phyloP scores from a whole-genome alignment of 2,888 invertebrate species.

The Apodemia zela region DNA sequence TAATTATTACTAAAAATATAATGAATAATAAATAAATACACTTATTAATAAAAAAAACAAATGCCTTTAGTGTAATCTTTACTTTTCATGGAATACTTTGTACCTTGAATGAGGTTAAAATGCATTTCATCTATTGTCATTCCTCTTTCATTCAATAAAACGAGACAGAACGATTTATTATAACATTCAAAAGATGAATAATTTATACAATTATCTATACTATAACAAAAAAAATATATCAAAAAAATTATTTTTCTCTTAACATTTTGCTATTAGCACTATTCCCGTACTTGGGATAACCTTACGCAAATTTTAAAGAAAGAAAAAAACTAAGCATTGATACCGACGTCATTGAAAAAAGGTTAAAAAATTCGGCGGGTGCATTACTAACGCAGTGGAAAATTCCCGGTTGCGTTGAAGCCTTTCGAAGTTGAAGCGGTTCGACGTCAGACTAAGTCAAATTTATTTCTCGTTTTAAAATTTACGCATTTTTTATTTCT shows the following conservation, averaged over 20 bases:
- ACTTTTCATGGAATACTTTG: not conserved
- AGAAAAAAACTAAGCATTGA: too few relatives aligned
- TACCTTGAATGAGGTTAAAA: slow-evolving; percentile 7
- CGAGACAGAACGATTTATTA: not conserved
- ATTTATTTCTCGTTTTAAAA: too few relatives aligned
- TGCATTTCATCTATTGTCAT: not conserved
- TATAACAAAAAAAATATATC: too few relatives aligned
- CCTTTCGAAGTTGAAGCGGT: too few relatives aligned
- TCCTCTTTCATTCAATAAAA: not conserved
- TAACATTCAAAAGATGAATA: not conserved
- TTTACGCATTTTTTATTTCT: too few relatives aligned
- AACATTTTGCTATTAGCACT: not conserved
- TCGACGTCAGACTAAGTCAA: too few relatives aligned
- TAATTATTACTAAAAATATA: slow-evolving; percentile 1
- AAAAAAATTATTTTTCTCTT: not conserved
- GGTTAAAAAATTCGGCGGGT: too few relatives aligned
- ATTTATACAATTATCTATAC: too few relatives aligned
- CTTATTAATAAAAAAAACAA: not conserved
- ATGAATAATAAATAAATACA: slow-evolving; percentile 1
- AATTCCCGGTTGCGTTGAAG: too few relatives aligned
- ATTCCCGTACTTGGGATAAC: not conserved
- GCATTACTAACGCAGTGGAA: too few relatives aligned
- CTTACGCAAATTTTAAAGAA: not conserved
- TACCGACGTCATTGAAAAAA: too few relatives aligned
- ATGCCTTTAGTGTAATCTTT: not conserved